phyloP scores from a whole-genome alignment of 2,888 invertebrate species.

The Druceiella hillmani region DNA sequence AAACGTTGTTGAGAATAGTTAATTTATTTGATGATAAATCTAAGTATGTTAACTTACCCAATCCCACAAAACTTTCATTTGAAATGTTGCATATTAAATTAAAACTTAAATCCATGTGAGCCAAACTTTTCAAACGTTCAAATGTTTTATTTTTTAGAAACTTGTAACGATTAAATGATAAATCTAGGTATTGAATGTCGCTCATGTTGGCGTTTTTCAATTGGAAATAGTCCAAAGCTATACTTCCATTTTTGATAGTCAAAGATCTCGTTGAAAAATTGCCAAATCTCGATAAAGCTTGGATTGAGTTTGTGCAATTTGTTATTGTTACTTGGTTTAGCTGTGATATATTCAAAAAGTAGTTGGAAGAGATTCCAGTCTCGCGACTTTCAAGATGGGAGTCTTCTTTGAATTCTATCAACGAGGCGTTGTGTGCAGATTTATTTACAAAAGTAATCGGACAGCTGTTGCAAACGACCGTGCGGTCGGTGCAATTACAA shows the following conservation, averaged over 20 bases:
- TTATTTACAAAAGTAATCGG: too few species aligned
- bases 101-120: constrained; percentile 61
- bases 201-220: constrained; percentile 33
- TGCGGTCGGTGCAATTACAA: too few species aligned
- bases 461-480: too few species aligned
- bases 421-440: too few species aligned
- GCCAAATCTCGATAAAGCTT: too few species aligned
- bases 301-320: too few species aligned
- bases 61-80: constrained; percentile 54
- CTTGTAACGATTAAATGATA: constrained; percentile 54
- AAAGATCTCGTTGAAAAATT: constrained; percentile 35
- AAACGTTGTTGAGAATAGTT: constrained; percentile 50
- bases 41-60: constrained; percentile 59
- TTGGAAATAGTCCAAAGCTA: constrained; percentile 32
- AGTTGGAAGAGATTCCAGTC: too few species aligned
- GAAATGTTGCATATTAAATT: constrained; percentile 58
- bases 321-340: too few species aligned
- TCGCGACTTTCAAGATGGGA: too few species aligned
- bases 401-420: too few species aligned
- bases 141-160: constrained; percentile 49
- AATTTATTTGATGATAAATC: constrained; percentile 67
- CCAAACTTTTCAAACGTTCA: constrained; percentile 51
- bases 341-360: too few species aligned
- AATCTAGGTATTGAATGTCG: constrained; percentile 52
- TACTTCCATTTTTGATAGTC: constrained; percentile 35